Base-by-base conservation (phyloP, 2,888 invertebrate species). In the Orthonevra nobilis region DNA sequence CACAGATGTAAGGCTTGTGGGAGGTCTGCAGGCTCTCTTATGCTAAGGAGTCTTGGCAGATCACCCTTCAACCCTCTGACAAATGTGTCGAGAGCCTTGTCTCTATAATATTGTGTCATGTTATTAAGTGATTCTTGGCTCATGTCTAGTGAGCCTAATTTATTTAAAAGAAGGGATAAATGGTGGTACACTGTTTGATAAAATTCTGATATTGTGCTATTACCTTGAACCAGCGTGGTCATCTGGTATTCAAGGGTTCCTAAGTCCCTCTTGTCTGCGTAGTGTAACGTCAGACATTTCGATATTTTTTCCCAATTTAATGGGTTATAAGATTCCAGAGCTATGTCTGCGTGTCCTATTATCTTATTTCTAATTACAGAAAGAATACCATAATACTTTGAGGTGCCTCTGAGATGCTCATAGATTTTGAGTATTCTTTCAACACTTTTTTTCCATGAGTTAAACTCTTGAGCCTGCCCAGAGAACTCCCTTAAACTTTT, bases 181-280 rank as follows among this genome's bases (percentile, higher is more conserved):
- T 63, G 42, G 12, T 66, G 64, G 10, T 64, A 56, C 0, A 38
- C 50, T 15, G 40, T 32, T 42, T 66, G 44, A n/a, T 66, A 32
- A 17, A 66, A 50, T 26, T 63, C 50, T 6, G 12, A 19, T 23
- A 61, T 40, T 1, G 63, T 40, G 6, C 12, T 28, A 17, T 10
- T 17, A 19, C 28, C 50, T n/a, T 64, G 48, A 1, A 48, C 48
- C 9, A 61, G 5, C n/a, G 46, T 36, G 5, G 23, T 23, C 23
- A 23, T 23, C 23, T 23, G 23, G 5, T 6, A 40, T 3, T 38
- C 17, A 7, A 26, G 34, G 40, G 44, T 36, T 14, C 46, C 34
- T 46, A 26, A 15, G 46, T 46, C 60, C 17, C 38, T 54, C 7
- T 42, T 44, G 34, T 44, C 44, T 7, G 34, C 23, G 26, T 61